phyloP scores from a whole-genome alignment of 2,797 vertebrate species.

The Nannoperca obscura region DNA sequence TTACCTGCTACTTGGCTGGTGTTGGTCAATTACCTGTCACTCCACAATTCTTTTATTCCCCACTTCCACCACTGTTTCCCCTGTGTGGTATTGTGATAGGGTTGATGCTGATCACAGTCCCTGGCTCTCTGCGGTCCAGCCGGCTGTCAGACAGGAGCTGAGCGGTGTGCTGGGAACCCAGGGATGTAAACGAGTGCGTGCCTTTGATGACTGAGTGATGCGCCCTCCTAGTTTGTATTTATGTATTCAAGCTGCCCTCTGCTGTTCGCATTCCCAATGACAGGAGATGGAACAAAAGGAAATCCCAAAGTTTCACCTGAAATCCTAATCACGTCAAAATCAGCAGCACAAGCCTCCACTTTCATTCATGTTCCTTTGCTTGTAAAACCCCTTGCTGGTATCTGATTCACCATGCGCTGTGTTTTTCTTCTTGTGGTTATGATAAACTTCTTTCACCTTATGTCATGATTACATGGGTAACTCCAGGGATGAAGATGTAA shows the following conservation, averaged over 20 bases:
- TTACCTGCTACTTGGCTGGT: slow-evolving; percentile 65
- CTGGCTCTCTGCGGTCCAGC: slow-evolving; percentile 61
- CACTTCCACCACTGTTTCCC: slow-evolving; percentile 57
- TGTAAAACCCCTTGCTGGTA: background rate
- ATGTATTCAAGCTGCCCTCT: slow-evolving; percentile 99
- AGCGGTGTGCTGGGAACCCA: slow-evolving; percentile 58
- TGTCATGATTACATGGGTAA: slow-evolving; percentile 15
- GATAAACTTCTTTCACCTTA: slow-evolving; percentile 10
- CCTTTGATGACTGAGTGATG: slow-evolving; percentile 73
- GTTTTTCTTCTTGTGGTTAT: background rate
- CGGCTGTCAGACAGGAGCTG: slow-evolving; percentile 71
- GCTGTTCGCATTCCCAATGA: slow-evolving; percentile 89
- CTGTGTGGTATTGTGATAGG: slow-evolving; percentile 66
- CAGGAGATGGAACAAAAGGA: slow-evolving; percentile 76
- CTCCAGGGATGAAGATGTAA: slow-evolving; percentile 24
- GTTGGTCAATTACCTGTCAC: slow-evolving; percentile 79
- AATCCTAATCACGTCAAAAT: slow-evolving; percentile 25
- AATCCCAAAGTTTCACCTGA: slow-evolving; percentile 38
- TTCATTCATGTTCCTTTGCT: slow-evolving; percentile 9
- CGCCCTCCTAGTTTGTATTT: slow-evolving; percentile 82
- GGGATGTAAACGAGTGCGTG: slow-evolving; percentile 68
- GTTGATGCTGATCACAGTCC: slow-evolving; percentile 75
- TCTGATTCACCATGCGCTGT: slow-evolving; percentile 5
- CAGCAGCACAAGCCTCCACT: background rate
- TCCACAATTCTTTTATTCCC: slow-evolving; percentile 62